Evolutionary conservation across 2,113 vertebrate species (phyloP).

Genomic region (Channa maculata): DNA sequence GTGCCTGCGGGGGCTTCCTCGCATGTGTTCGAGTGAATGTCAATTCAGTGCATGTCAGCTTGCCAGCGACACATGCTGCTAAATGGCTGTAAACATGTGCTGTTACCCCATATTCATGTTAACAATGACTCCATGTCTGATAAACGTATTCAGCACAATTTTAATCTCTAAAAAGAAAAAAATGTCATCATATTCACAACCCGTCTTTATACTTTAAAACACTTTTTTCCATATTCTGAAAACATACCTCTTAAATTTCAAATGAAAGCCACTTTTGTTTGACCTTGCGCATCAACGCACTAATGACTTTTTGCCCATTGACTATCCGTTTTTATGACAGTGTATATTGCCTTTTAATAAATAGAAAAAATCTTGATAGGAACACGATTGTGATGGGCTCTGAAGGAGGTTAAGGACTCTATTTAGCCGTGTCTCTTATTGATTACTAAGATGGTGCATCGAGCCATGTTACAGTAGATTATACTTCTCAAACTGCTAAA

Average conservation of each 20-base stretch:
- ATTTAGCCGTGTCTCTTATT: conserved; percentile 48
- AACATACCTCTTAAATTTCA: conserved; percentile 9
- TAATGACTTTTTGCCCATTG: conserved; percentile 20
- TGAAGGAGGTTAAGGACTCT: conserved; percentile 53
- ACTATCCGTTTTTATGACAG: conserved; percentile 32
- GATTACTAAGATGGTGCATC: conserved; percentile 55
- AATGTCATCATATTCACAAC: too few relatives aligned
- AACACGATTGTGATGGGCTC: conserved; percentile 36
- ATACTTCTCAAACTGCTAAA: conserved; percentile 51
- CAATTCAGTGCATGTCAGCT: not conserved
- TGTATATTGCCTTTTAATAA: conserved; percentile 59
- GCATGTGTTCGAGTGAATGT: conserved; percentile 17
- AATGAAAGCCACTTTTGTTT: conserved; percentile 20
- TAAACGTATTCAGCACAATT: too few relatives aligned
- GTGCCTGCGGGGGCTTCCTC: not conserved
- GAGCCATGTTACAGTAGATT: conserved; percentile 35
- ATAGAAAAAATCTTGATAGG: conserved; percentile 39
- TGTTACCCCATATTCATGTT: not conserved
- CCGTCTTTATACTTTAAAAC: too few relatives aligned
- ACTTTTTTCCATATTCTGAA: not conserved
- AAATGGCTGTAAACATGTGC: not conserved
- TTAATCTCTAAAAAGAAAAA: too few relatives aligned
- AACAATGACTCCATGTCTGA: too few relatives aligned
- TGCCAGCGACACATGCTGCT: not conserved
- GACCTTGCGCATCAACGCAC: conserved; percentile 37